phyloP scores from a whole-genome alignment of 2,113 vertebrate species.

The Solea senegalensis region DNA sequence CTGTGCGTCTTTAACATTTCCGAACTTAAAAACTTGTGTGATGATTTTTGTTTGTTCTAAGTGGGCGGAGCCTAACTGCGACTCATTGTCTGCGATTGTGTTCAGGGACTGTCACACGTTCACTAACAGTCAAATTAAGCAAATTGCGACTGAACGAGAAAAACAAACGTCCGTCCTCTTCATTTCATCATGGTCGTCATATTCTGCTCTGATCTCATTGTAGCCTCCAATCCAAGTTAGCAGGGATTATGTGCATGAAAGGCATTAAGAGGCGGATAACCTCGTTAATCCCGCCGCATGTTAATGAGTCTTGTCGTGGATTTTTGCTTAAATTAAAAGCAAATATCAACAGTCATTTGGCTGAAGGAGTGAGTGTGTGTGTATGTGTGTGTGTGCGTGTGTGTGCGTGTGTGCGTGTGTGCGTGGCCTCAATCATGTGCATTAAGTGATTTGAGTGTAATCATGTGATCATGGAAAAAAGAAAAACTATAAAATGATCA shows the following conservation, averaged over 20 bases:
- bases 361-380: conserved; percentile 56
- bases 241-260: conserved; percentile 66
- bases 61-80: no score
- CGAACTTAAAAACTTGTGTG: no score
- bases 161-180: conserved; percentile 29
- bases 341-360: conserved; percentile 82
- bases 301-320: conserved; percentile 77
- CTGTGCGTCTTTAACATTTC: no score
- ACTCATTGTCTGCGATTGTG: no score
- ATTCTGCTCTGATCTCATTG: conserved; percentile 64
- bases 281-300: conserved; percentile 72
- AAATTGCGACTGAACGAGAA: conserved; percentile 47
- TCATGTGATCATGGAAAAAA: conserved; percentile 68
- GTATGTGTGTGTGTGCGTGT: no score
- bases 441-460: conserved; percentile 84
- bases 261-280: conserved; percentile 72
- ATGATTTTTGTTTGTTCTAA: no score
- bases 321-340: conserved; percentile 76
- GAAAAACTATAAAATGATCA: conserved; percentile 78
- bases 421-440: conserved; percentile 73
- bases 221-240: conserved; percentile 75
- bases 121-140: conserved; percentile 49
- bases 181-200: conserved; percentile 60
- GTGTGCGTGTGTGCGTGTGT: conserved; percentile 18
- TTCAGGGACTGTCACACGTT: conserved; percentile 31